A percentile compares a stretch with the other conserved stretches of the same genome.
Evolutionary conservation across 2,797 vertebrate species (phyloP).

Genomic region (Chrysocyon brachyurus): DNA sequence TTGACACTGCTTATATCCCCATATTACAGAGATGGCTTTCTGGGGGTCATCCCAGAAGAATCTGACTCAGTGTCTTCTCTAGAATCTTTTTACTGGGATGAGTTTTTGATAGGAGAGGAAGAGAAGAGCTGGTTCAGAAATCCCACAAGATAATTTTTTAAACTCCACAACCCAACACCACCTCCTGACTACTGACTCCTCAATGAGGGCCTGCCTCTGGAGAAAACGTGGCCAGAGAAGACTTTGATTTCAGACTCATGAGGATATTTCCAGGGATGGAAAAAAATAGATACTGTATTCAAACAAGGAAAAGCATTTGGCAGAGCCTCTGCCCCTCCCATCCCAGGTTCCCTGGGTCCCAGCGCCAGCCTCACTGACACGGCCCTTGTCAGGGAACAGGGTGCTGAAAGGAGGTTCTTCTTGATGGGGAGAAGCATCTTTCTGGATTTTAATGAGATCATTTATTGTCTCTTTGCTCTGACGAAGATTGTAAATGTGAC

Average conservation of each 20-base stretch:
- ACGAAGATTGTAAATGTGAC: constrained; percentile 85
- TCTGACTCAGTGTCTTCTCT: not conserved
- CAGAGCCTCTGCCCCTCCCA: not conserved
- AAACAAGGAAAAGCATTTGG: not conserved
- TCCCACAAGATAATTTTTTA: not conserved
- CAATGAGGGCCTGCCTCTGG: not conserved
- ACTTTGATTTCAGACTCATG: constrained; percentile 24
- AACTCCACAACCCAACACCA: not conserved
- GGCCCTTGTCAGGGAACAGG: constrained; percentile 73
- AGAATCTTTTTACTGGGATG: not conserved
- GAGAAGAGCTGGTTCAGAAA: constrained; percentile 16
- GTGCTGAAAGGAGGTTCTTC: constrained; percentile 80
- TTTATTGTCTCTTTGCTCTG: constrained; percentile 86
- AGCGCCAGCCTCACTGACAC: not conserved
- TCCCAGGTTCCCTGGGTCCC: not conserved
- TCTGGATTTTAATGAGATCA: constrained; percentile 87
- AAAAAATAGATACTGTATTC: constrained; percentile 39
- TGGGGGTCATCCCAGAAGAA: not conserved
- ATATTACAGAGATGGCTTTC: not conserved
- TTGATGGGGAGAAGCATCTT: constrained; percentile 77
- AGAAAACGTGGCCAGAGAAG: not conserved
- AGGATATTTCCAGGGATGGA: not conserved
- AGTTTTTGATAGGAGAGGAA: constrained; percentile 59
- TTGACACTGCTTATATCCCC: not conserved
- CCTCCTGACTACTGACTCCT: not conserved